These are phyloP conservation scores for Heliconius aoede DNA, from an alignment of 2,888 invertebrate genomes.

Conservation along the genomic window DNA sequence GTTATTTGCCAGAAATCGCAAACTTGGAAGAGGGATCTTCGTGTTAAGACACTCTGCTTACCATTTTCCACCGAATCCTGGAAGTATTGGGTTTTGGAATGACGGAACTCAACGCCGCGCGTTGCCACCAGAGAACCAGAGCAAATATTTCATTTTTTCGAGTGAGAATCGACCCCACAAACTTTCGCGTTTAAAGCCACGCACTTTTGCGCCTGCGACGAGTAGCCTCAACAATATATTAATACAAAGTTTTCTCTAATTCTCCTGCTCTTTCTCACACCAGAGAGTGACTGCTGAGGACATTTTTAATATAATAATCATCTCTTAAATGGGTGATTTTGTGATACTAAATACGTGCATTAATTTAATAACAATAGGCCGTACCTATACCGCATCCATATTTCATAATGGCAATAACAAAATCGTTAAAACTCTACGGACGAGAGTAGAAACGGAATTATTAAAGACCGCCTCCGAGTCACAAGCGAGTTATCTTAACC, in stretches of 20 bases:
- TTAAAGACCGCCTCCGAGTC: slow-evolving; percentile 64
- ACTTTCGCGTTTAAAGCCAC: no score
- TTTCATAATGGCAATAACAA: slow-evolving; percentile 32
- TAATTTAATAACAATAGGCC: not conserved
- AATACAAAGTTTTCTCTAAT: not conserved
- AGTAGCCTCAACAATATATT: not conserved
- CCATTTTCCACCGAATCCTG: no score
- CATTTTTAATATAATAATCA: not conserved
- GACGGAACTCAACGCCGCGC: no score
- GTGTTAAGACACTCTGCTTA: no score
- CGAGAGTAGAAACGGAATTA: slow-evolving; percentile 69
- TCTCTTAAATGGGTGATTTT: not conserved
- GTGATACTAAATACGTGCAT: not conserved
- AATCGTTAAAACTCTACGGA: slow-evolving; percentile 74
- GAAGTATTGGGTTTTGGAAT: no score
- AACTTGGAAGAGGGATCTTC: no score
- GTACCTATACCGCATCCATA: slow-evolving; percentile 47
- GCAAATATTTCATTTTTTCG: no score
- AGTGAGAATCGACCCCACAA: no score
- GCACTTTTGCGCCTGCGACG: no score
- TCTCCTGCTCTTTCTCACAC: not conserved
- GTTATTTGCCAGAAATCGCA: no score
- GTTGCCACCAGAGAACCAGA: no score
- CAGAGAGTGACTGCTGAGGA: not conserved
- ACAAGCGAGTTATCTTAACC: slow-evolving; percentile 68